Percentiles rank a stretch among this genome's conserved stretches.
These are phyloP conservation scores for Lacanobia wlatinum DNA, from an alignment of 2,888 invertebrate genomes.

Conservation along the genomic window DNA sequence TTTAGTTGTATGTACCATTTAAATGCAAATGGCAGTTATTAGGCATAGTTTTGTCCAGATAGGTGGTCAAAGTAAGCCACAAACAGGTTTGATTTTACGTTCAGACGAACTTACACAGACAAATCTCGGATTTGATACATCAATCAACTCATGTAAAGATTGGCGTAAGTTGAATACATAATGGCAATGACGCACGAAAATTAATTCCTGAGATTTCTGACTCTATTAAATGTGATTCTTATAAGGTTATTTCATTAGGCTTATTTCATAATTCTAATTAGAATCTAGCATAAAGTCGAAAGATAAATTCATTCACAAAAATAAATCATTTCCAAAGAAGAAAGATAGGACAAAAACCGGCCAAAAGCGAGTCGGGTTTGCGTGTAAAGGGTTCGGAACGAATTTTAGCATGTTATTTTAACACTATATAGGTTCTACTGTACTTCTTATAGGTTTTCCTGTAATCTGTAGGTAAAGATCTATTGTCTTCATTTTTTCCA, in stretches of 20 bases:
- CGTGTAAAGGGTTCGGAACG: no score
- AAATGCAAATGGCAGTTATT: constrained; percentile 70
- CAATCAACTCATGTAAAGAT: neutral
- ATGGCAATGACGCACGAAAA: no score
- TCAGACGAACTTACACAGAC: neutral
- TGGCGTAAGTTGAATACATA: neutral
- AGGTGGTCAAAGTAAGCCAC: constrained; percentile 26
- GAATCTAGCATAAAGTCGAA: neutral
- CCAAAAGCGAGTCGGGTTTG: no score
- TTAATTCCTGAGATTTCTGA: neutral
- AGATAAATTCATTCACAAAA: no score
- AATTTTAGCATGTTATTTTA: no score
- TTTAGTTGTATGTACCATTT: constrained; percentile 66
- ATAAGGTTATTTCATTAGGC: neutral
- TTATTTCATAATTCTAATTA: no score
- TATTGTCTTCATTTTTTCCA: no score
- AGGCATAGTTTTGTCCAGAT: constrained; percentile 47
- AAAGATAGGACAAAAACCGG: no score
- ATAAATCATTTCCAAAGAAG: no score
- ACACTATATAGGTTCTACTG: no score
- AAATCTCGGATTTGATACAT: constrained; percentile 10
- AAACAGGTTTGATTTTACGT: constrained; percentile 13
- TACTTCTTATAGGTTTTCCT: no score
- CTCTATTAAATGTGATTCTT: neutral
- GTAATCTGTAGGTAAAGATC: no score